phyloP scores from a whole-genome alignment of 2,113 vertebrate species.

The Ictalurus punctatus region DNA sequence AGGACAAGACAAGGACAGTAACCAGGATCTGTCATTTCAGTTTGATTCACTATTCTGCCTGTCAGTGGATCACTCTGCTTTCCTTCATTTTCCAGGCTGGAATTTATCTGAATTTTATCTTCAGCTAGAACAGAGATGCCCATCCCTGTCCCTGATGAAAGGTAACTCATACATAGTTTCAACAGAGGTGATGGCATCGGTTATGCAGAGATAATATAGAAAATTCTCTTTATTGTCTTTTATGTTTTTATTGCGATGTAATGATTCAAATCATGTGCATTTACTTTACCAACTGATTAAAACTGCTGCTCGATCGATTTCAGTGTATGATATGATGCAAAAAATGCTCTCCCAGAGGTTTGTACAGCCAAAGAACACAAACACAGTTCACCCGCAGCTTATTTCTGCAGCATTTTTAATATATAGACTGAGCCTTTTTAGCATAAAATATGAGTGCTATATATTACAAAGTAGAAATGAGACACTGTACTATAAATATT shows the following conservation, averaged over 20 bases:
- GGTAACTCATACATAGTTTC: not conserved
- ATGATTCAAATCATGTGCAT: not conserved
- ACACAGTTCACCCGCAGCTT: not conserved
- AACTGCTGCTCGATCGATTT: not conserved
- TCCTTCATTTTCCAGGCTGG: not conserved
- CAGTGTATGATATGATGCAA: not conserved
- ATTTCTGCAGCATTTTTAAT: not conserved
- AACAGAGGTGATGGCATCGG: not conserved
- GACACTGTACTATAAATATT: not conserved
- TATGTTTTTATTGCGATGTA: not conserved
- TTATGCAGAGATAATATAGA: not conserved
- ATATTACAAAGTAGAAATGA: not conserved
- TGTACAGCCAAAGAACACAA: not conserved
- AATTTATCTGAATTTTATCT: not conserved
- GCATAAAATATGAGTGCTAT: not conserved
- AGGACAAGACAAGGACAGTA: not conserved
- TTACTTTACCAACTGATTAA: not conserved
- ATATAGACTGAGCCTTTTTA: not conserved
- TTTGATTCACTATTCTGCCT: not conserved
- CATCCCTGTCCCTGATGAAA: not conserved
- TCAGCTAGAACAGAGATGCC: not conserved
- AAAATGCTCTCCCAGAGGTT: not conserved
- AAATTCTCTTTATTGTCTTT: not conserved
- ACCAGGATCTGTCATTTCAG: not conserved
- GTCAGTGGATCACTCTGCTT: not conserved